Evolutionary conservation across 2,888 invertebrate genomes (phyloP), one percentile per base, ranked within the genome.

Genomic region (Sesamia inferens): DNA sequence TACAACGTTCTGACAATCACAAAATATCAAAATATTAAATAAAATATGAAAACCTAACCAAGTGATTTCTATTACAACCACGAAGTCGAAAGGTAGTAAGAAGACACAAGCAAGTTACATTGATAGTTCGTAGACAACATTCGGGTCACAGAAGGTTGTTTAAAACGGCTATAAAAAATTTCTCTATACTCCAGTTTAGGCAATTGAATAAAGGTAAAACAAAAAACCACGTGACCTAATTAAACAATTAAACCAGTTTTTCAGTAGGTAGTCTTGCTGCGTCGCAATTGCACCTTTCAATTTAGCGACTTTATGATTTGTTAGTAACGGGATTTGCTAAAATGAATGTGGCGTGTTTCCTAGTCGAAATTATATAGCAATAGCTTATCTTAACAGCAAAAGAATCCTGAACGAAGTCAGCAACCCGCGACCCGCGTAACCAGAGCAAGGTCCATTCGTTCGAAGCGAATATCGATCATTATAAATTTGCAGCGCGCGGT

Each of bases 401-500:
- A 81, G 61, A 79, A 74, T 83, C 57, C 58, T 71, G 69, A 75
- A 48, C 57, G 48, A 39, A 79, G 75, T 71, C 70, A 81, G 80
- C 67, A 80, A 85, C 76, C 76, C 79, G 71, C 86, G 88, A 88
- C 85, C 85, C 82, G 81, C 78, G 85, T 90, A 93, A 92, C 92
- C 93, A 89, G 92, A 92, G 93, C 93, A 91, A 91, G 88, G 92
- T 91, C 92, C 90, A 92, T 91, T 91, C 87, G 92, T 89, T 91
- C 90, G 90, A 90, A 89, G 91, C 90, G 92, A 94, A 92, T 95
- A 95, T 96, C 94, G 94, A 95, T 95, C 95, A 95, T 94, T 95
- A 94, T 95, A 96, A 95, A 94, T 94, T 93, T 94, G 93, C 93
- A 91, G 89, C 87, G 88, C 90, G 89, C 89, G 89, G 93, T 94